A percentile compares a stretch with the other conserved stretches of the same genome.
Evolutionary conservation across 2,888 invertebrate genomes (phyloP).

Genomic region (Amiota communis): DNA sequence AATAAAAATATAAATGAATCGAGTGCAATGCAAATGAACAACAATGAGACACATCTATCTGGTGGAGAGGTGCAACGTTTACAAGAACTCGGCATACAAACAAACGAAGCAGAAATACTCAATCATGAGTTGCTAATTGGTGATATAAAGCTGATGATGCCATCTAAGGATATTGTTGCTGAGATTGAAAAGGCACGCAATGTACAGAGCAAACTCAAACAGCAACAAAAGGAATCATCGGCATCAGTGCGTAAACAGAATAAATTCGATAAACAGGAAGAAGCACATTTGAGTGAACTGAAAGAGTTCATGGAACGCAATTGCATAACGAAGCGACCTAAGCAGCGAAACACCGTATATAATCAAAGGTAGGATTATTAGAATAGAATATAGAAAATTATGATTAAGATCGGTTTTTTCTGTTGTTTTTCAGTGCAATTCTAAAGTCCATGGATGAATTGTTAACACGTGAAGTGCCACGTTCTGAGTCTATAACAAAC

Average conservation of each 20-base stretch:
- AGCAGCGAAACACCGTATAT: conserved; percentile 35
- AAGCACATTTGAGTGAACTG: conserved; percentile 63
- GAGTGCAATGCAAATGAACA: not conserved
- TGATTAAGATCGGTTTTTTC: too few species aligned
- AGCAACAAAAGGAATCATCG: not conserved
- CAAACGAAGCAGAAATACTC: conserved; percentile 63
- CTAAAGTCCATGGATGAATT: conserved; percentile 65
- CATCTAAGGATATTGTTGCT: conserved; percentile 52
- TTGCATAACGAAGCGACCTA: conserved; percentile 54
- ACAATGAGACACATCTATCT: not conserved
- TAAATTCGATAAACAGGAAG: conserved; percentile 56
- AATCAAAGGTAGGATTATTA: conserved; percentile 45
- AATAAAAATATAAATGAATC: not conserved
- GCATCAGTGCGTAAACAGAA: conserved; percentile 54
- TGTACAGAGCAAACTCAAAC: conserved; percentile 28
- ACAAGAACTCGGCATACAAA: conserved; percentile 56
- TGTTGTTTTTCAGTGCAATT: conserved; percentile 47
- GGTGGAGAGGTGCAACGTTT: not conserved
- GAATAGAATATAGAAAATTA: not conserved
- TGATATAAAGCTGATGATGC: conserved; percentile 54
- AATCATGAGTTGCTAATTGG: conserved; percentile 59
- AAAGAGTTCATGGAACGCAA: conserved; percentile 63
- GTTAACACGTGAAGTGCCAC: conserved; percentile 55
- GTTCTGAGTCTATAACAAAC: conserved; percentile 59
- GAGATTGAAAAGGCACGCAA: conserved; percentile 54